phyloP scores from a whole-genome alignment of 2,888 invertebrate genomes.

The Diarsia mendica region DNA sequence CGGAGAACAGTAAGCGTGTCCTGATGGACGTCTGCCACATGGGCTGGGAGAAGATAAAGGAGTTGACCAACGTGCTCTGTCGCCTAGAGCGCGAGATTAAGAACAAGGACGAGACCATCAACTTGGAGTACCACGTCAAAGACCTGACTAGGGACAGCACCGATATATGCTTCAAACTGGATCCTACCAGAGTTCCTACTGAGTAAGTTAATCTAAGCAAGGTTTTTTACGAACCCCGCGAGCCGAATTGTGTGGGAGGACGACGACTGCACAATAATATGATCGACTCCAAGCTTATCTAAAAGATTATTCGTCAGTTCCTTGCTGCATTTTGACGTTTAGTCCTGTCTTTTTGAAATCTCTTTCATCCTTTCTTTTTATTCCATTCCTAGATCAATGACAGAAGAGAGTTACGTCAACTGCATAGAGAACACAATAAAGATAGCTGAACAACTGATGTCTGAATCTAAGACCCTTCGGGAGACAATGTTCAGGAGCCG shows the following conservation, averaged over 20 bases:
- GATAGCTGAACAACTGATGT: conserved; percentile 95
- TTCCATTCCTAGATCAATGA: conserved; percentile 87
- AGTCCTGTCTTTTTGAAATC: neutral
- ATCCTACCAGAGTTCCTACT: conserved; percentile 93
- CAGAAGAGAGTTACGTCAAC: conserved; percentile 96
- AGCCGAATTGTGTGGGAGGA: neutral
- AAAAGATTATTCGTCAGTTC: too few species aligned
- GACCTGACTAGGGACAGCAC: conserved; percentile 94
- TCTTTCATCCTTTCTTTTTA: neutral
- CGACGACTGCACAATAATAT: too few species aligned
- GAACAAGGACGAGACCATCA: conserved; percentile 95
- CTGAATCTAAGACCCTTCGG: conserved; percentile 94
- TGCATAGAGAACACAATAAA: conserved; percentile 94
- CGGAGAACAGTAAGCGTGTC: conserved; percentile 86
- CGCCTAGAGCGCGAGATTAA: conserved; percentile 93
- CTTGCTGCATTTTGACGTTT: neutral
- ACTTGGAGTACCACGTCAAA: conserved; percentile 93
- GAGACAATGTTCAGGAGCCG: conserved; percentile 95
- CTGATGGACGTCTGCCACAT: conserved; percentile 86
- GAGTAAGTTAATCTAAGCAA: conserved; percentile 87
- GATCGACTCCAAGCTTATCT: too few species aligned
- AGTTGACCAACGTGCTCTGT: conserved; percentile 93
- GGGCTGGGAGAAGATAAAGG: conserved; percentile 95
- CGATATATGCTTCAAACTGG: conserved; percentile 95
- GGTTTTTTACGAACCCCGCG: neutral